Percentiles rank a stretch among this genome's conserved stretches.
Evolutionary conservation across 2,797 vertebrate species (phyloP).

Genomic region (Microctenopoma steveboyesi): DNA sequence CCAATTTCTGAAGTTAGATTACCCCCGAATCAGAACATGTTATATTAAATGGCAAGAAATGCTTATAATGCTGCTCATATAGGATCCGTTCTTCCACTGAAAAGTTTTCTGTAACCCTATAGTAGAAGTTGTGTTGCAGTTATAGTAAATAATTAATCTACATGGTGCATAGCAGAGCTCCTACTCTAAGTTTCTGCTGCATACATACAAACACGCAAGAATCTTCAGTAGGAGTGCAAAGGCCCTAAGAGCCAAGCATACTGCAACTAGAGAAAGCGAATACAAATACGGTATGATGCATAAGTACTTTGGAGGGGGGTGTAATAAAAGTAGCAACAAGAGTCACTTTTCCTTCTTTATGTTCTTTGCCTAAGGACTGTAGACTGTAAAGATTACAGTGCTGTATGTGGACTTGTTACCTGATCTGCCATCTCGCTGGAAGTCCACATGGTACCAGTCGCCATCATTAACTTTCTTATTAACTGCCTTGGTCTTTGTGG

Average conservation of each 20-base stretch:
- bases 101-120: constrained; percentile 23
- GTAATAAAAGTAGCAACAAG: neutral
- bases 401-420: constrained; percentile 76
- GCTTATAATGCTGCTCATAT: neutral
- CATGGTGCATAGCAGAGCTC: constrained; percentile 15
- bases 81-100: constrained; percentile 20
- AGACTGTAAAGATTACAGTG: neutral
- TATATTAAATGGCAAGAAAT: neutral
- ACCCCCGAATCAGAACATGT: neutral
- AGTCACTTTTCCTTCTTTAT: neutral
- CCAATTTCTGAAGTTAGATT: neutral
- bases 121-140: constrained; percentile 19
- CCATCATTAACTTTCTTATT: constrained; percentile 99
- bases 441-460: constrained; percentile 99
- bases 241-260: neutral
- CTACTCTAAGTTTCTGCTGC: constrained; percentile 14
- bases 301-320: neutral
- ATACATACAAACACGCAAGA: neutral
- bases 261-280: neutral
- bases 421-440: constrained; percentile 95
- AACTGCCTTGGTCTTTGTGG: constrained; percentile 94
- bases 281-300: neutral
- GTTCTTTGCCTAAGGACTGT: neutral
- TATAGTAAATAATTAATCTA: constrained; percentile 33
- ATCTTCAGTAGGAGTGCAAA: neutral